Percentiles rank a stretch among this genome's conserved stretches.
These are phyloP conservation scores for Muntiacus reevesi DNA, from an alignment of 2,113 vertebrate genomes.

Conservation along the genomic window DNA sequence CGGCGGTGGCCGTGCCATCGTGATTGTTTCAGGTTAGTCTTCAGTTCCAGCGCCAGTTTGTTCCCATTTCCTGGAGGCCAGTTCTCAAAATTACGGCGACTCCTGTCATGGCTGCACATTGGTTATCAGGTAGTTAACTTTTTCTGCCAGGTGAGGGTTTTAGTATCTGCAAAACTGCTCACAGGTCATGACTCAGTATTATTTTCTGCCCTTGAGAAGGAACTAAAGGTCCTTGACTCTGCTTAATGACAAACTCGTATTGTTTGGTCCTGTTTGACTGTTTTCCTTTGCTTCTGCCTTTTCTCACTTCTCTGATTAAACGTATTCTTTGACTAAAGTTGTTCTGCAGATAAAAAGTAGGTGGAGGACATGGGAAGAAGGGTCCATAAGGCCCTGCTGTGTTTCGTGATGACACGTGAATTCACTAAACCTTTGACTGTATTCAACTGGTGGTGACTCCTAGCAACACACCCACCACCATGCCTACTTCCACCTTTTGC, in stretches of 20 bases:
- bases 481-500: background rate
- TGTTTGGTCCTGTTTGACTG: background rate
- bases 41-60: too few relatives aligned
- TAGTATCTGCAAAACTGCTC: background rate
- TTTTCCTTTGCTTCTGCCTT: background rate
- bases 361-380: background rate
- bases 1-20: accelerated
- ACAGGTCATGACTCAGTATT: background rate
- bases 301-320: background rate
- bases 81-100: background rate
- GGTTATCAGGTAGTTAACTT: background rate
- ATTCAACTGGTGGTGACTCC: background rate
- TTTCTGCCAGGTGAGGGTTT: background rate
- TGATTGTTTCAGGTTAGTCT: background rate
- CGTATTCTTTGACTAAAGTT: background rate
- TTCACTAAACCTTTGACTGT: background rate
- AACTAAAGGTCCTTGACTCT: background rate
- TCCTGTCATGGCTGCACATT: background rate
- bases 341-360: background rate
- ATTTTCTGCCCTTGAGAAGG: background rate
- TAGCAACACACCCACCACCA: accelerated
- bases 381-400: background rate
- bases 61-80: background rate
- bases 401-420: background rate
- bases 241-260: background rate